Conservation (phyloP, 2,888 invertebrate species). For the Andrena bucephala region DNA sequence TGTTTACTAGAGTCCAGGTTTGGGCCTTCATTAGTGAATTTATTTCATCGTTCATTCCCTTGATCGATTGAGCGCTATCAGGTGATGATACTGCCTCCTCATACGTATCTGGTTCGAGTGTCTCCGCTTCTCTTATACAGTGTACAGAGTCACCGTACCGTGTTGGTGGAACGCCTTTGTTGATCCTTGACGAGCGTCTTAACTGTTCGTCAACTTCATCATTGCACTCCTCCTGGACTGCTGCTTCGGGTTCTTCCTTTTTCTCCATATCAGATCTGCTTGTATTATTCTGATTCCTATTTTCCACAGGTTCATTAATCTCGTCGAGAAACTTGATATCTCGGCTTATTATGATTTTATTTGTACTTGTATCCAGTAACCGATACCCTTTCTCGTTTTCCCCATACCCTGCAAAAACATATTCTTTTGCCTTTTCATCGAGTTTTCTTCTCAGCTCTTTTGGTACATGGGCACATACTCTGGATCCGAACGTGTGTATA, state of each 20-base stretch:
- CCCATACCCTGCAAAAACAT: background rate
- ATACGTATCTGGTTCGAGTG: background rate
- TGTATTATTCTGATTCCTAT: conserved; percentile 55
- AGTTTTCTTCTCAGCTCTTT: conserved; percentile 56
- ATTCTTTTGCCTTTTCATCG: background rate
- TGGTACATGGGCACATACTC: conserved; percentile 52
- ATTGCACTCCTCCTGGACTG: no score
- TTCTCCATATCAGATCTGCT: background rate
- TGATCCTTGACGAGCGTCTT: background rate
- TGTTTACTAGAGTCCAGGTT: background rate
- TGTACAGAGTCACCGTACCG: background rate
- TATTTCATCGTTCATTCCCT: background rate
- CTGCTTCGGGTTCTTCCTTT: no score
- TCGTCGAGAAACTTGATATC: background rate
- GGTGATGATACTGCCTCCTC: background rate
- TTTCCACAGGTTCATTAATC: conserved; percentile 16
- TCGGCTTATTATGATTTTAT: background rate
- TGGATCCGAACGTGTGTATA: conserved; percentile 61
- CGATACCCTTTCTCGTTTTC: background rate
- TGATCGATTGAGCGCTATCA: no score
- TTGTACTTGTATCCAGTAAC: background rate
- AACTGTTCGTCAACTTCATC: no score
- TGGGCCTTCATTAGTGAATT: background rate
- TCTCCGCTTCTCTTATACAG: background rate
- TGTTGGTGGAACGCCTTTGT: background rate